Base-by-base conservation (phyloP, 35 echinoderm and acorn worm species). In the Ptychodera flava region DNA sequence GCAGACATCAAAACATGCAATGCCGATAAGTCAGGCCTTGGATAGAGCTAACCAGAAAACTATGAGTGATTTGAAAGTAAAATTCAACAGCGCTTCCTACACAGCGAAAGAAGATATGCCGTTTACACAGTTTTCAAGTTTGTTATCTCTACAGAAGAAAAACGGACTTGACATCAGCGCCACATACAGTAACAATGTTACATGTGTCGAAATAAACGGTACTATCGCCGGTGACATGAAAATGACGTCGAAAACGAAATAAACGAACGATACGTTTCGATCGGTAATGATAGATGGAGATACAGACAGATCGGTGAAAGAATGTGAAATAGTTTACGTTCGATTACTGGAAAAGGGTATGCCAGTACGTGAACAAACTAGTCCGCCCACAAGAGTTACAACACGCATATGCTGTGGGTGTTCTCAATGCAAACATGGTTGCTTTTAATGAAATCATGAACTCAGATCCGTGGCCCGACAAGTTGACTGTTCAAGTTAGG, bases 151-250 rank as follows among this genome's bases (percentile, higher is more conserved):
- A 15, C 75, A 77, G 15, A 15, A 77, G 15, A 77, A 77, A 77
- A 77, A 77, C n/a, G 75, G 75, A 77, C 15, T n/a, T 15, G 75
- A 77, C 15, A 77, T 77, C n/a, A 77, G 15, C 15, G 15, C 75
- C 15, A 77, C 75, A 15, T 77, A 77, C n/a, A n/a, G 15, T 15
- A 77, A 77, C 75, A 77, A 77, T 77, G n/a, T 15, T 77, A 77
- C n/a, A n/a, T 77, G 75, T n/a, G 75, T n/a, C 15, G 15, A 77
- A n/a, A 15, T 77, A 77, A 77, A 15, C n/a, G 75, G 75, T 15
- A n/a, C 75, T 77, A 77, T 77, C 75, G 75, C 75, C 75, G 75
- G n/a, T 77, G 75, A 77, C n/a, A 77, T 77, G 75, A 77, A 77
- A 77, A n/a, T 15, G n/a, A 15, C 15, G 75, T n/a, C n/a, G 15